phyloP scores from a whole-genome alignment of 1,140 invertebrate species.

The Heliconius congener region DNA sequence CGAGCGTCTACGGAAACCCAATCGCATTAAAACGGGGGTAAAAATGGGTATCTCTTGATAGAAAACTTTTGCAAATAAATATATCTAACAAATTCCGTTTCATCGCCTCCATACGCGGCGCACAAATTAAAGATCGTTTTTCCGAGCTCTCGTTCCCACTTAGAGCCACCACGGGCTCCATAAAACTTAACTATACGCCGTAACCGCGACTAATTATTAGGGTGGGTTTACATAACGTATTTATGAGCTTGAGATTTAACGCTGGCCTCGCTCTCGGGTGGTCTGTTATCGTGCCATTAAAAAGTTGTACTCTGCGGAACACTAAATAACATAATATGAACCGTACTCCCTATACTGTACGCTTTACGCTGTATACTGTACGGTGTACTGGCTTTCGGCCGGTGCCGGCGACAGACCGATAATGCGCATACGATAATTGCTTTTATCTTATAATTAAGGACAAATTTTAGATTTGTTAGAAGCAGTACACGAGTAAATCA shows the following conservation, averaged over 20 bases:
- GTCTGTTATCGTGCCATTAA: constrained; percentile 79
- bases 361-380: no score
- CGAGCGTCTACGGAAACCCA: constrained; percentile 57
- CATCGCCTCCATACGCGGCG: constrained; percentile 63
- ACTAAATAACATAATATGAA: constrained; percentile 71
- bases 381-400: not conserved
- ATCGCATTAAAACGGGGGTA: constrained; percentile 69
- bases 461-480: not conserved
- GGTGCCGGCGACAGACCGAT: constrained; percentile 3
- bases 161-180: constrained; percentile 61
- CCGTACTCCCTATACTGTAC: constrained; percentile 14
- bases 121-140: constrained; percentile 80
- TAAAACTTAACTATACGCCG: constrained; percentile 78
- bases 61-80: constrained; percentile 66
- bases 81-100: constrained; percentile 71
- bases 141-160: constrained; percentile 65
- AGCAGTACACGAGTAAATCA: not conserved
- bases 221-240: constrained; percentile 80
- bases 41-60: constrained; percentile 57
- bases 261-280: constrained; percentile 68
- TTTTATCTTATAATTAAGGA: constrained; percentile 1
- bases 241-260: constrained; percentile 79
- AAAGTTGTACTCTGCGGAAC: constrained; percentile 75
- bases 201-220: constrained; percentile 80
- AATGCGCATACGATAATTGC: not conserved